Base-by-base conservation (phyloP, 1,140 invertebrate genomes). In the Chironomus tepperi region DNA sequence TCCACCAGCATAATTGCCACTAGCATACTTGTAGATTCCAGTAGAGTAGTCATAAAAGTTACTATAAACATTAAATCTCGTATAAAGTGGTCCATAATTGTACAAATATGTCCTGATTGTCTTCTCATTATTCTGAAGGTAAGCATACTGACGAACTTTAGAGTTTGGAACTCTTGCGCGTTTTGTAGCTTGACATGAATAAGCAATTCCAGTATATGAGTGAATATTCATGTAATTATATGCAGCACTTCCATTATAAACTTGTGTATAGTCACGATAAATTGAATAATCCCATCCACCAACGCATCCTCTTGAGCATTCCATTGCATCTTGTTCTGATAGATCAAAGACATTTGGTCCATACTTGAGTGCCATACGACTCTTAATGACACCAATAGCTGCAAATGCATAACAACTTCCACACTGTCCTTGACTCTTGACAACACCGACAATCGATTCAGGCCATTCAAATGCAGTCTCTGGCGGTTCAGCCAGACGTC, bases 21-120 rank as follows among this genome's bases (percentile, higher is more conserved):
- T 57, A 57, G 10, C 8, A n/a, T 0, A n/a, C 1, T 3, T n/a
- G 3, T 57, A 57, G 15, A 57, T 57, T 57, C 47, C 47, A 57
- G 12, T 57, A 5, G 47, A 57, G 12, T 57, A 57, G 5, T 57
- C 47, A 57, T 57, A 57, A 15, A 57, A 57, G 15, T 57, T 57
- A n/a, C 47, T 57, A 57, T 57, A 57, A 57, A 57, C 47, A 57
- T 57, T n/a, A 57, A 57, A 57, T 57, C 47, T 57, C 15, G 47
- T n/a, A 57, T 57, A 57, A 5, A 57, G n/a, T 9, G 47, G 47
- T 57, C 47, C 47, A 57, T 57, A 57, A 57, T 57, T 57, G 12
- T 57, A 57, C 47, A 57, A 57, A 57, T 57, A 57, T 15, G 47
- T 57, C 15, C 47, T 9, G 3, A 57, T 57, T 12, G 47, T 57